phyloP scores from a whole-genome alignment of 2,113 vertebrate genomes.

The Tenrec ecaudatus region DNA sequence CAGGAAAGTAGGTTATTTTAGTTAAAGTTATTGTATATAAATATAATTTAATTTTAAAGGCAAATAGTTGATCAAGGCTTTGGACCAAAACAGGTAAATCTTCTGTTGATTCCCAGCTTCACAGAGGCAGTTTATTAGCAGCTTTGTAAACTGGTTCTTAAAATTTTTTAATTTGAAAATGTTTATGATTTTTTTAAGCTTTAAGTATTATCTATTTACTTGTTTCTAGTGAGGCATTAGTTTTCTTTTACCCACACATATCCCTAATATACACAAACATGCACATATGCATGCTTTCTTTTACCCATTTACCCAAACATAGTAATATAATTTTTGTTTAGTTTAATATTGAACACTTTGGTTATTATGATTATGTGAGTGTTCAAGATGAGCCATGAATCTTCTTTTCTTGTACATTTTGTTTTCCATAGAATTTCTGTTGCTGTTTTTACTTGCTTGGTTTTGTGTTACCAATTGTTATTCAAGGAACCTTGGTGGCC shows the following conservation, averaged over 20 bases:
- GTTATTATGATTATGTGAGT: neutral
- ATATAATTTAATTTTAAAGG: neutral
- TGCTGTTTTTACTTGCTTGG: neutral
- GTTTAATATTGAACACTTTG: conserved; percentile 12
- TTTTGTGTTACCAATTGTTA: neutral
- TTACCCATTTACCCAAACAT: neutral
- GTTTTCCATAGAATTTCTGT: neutral
- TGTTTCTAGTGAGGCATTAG: neutral
- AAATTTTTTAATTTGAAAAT: neutral
- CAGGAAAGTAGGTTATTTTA: neutral
- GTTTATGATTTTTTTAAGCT: conserved; percentile 2
- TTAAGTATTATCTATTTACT: neutral
- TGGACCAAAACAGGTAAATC: neutral
- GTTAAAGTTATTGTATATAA: neutral
- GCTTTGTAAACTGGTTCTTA: neutral
- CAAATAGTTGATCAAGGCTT: neutral
- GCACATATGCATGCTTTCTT: neutral
- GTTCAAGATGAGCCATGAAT: neutral
- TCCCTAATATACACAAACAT: neutral
- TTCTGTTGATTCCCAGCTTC: neutral
- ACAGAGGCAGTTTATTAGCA: neutral
- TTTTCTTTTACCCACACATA: conserved; percentile 9
- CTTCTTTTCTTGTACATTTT: neutral
- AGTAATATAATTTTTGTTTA: neutral
- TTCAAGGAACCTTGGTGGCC: no score